Evolutionary conservation across 2,888 invertebrate genomes (phyloP), one percentile per base, ranked within the genome.

Genomic region (Drosophila koepferae): DNA sequence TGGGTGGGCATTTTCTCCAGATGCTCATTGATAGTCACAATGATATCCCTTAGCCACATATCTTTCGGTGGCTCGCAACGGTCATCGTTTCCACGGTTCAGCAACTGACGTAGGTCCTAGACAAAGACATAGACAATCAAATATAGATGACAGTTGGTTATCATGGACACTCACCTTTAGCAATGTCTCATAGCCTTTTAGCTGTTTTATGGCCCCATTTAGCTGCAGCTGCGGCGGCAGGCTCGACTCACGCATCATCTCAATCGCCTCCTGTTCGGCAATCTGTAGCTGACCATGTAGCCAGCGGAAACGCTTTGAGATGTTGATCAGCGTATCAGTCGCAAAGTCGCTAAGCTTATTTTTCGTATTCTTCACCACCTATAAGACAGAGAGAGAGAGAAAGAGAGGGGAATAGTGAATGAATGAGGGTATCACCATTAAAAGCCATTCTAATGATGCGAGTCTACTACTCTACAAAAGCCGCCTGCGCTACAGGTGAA

Each of bases 211-310:
- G 1, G 90, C 84, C 44, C 80, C 78, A 54, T 86, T 85, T n/a
- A 92, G 77, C 28, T 79, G 63, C 36, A 81, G 63, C 44, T 92
- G 92, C 1, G 90, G 76, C 10, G 70, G 59, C 48, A 78, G 66
- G 54, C 91, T 90, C 66, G 81, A 65, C 55, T 89, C 76, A 53
- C 84, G 86, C 23, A 93, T 85, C 38, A 76, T 72, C 10, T 89
- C 80, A 12, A 90, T 68, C 20, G 89, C 72, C 59, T 85, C 72
- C 36, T 84, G 81, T 55, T 93, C 92, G 40, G 90, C 81, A 49
- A 83, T 78, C 74, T 93, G 93, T 38, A 93, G 74, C 16, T 82
- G 80, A 53, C 91, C 91, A 60, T 93, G 93, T 46, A 92, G 56
- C 59, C 89, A 76, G 40, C 87, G 72, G 59, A 92, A 93, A 77